A percentile compares a stretch with the other conserved stretches of the same genome.
Evolutionary conservation across 1,140 invertebrate genomes (phyloP).

Genomic region (Caerostris darwini): DNA sequence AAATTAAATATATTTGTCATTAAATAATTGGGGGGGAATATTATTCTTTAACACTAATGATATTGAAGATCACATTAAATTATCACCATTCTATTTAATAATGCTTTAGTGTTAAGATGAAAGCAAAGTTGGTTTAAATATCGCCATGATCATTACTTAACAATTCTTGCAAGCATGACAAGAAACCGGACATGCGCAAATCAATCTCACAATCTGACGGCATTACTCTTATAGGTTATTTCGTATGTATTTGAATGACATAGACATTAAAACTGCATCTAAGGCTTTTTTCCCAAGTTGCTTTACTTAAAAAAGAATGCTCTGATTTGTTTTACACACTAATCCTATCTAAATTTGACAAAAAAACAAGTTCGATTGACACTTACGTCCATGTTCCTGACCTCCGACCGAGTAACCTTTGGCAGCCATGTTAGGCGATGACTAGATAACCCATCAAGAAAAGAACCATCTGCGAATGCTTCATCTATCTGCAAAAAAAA

Average conservation of each 20-base stretch:
- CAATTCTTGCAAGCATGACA: background rate
- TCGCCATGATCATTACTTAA: background rate
- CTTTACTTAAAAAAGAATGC: background rate
- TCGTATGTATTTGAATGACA: background rate
- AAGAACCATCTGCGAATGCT: slow-evolving; percentile 65
- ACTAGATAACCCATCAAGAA: slow-evolving; percentile 39
- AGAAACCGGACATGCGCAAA: background rate
- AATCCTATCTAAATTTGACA: too few relatives aligned
- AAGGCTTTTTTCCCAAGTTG: background rate
- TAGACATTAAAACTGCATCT: background rate
- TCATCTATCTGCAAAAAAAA: slow-evolving; percentile 21
- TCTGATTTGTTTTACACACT: too few relatives aligned
- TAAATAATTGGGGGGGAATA: too few relatives aligned
- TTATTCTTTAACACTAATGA: too few relatives aligned
- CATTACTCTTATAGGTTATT: too few relatives aligned
- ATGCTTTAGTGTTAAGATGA: too few relatives aligned
- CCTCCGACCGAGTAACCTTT: background rate
- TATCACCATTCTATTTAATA: too few relatives aligned
- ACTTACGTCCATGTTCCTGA: slow-evolving; percentile 55
- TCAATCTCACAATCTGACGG: background rate
- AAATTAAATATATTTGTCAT: too few relatives aligned
- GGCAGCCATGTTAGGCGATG: slow-evolving; percentile 72
- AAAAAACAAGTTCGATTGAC: background rate
- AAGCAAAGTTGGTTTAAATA: too few relatives aligned
- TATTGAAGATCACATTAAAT: too few relatives aligned